These are phyloP conservation scores for Chaetorhynchus papuensis DNA, from an alignment of 2,113 vertebrate species.

Conservation along the genomic window DNA sequence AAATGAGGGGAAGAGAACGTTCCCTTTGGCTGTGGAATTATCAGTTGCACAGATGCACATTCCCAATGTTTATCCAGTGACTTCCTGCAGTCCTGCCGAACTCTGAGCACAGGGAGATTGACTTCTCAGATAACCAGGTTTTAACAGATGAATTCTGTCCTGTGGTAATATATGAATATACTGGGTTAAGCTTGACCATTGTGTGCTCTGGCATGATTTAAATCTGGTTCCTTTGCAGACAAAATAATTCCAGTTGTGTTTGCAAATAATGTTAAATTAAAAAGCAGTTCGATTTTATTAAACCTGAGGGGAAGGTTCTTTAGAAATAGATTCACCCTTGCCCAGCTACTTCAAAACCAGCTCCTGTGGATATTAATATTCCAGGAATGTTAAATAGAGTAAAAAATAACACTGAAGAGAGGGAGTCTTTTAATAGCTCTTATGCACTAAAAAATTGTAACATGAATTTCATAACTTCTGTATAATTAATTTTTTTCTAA, in stretches of 20 bases:
- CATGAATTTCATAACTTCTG: neutral
- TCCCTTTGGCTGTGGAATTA: neutral
- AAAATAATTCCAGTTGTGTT: neutral
- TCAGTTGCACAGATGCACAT: neutral
- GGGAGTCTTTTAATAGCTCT: neutral
- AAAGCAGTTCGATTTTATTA: neutral
- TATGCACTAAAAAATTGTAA: neutral
- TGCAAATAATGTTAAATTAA: neutral
- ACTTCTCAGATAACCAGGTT: neutral
- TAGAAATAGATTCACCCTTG: neutral
- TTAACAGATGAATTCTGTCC: neutral
- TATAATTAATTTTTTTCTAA: neutral
- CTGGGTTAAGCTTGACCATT: neutral
- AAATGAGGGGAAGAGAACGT: neutral
- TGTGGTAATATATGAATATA: neutral
- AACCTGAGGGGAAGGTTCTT: neutral
- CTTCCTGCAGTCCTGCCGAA: neutral
- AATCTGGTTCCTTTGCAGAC: neutral
- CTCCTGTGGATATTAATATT: neutral
- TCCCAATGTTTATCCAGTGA: neutral
- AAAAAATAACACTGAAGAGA: neutral
- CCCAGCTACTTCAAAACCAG: neutral
- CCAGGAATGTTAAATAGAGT: neutral
- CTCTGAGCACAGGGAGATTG: neutral
- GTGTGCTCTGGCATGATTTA: neutral